These are phyloP conservation scores for Pheucticus melanocephalus DNA, from an alignment of 2,113 vertebrate species.

Conservation along the genomic window DNA sequence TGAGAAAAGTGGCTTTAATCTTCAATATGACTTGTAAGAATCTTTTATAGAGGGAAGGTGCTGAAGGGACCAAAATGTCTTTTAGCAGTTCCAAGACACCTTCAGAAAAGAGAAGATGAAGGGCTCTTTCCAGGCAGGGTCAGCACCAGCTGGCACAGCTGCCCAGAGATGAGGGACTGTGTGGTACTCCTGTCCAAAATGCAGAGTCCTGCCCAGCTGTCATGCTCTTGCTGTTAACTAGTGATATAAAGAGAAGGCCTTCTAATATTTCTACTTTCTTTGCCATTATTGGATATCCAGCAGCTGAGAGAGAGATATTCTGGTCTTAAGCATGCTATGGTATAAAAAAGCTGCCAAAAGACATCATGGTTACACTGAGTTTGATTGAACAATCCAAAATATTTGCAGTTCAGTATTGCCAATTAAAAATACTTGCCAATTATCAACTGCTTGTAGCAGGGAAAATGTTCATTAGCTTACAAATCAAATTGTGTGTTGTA, in stretches of 20 bases:
- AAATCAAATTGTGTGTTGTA: slow-evolving; percentile 8
- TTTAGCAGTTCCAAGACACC: background rate
- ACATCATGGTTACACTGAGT: slow-evolving; percentile 45
- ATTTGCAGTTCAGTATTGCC: slow-evolving; percentile 61
- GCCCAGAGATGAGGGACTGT: background rate
- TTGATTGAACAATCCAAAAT: slow-evolving; percentile 64
- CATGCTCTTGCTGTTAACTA: background rate
- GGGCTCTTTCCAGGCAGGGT: background rate
- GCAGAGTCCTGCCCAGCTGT: background rate
- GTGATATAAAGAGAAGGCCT: background rate
- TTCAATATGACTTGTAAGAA: background rate
- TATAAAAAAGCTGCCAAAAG: slow-evolving; percentile 64
- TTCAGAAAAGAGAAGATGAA: background rate
- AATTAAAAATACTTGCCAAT: slow-evolving; percentile 65
- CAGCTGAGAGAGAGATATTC: background rate
- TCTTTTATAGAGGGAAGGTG: background rate
- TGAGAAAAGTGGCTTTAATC: background rate
- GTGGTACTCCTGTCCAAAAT: background rate
- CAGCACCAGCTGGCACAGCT: background rate
- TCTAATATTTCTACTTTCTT: background rate
- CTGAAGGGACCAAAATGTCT: background rate
- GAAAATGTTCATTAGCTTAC: slow-evolving; percentile 46
- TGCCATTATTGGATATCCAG: background rate
- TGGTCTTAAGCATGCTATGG: background rate
- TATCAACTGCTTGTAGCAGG: slow-evolving; percentile 12